Percentiles rank a stretch among this genome's conserved stretches.
Evolutionary conservation across 2,797 vertebrate genomes (phyloP).

Genomic region (Myoxocephalus aenaeus): DNA sequence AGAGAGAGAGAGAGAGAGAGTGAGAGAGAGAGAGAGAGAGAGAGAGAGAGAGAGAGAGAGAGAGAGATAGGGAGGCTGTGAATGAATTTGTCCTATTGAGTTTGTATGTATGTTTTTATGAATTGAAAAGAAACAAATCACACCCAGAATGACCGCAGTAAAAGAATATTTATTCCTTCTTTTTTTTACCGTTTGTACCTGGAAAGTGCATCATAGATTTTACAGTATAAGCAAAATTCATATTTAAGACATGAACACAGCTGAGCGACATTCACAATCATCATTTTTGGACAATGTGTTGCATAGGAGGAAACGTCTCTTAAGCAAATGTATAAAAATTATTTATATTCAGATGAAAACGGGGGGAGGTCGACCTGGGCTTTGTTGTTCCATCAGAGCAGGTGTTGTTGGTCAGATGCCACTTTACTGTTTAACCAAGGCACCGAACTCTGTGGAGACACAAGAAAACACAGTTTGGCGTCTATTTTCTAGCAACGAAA

Average conservation of each 20-base stretch:
- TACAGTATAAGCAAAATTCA: constrained; percentile 86
- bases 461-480: background rate
- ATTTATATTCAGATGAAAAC: constrained; percentile 84
- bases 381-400: constrained; percentile 85
- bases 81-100: background rate
- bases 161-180: constrained; percentile 86
- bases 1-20: background rate
- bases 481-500: background rate
- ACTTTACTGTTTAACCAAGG: constrained; percentile 82
- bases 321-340: constrained; percentile 88
- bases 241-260: constrained; percentile 90
- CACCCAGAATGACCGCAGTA: constrained; percentile 61
- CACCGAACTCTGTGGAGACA: constrained; percentile 79
- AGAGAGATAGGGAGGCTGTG: background rate
- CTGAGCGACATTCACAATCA: constrained; percentile 86
- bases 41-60: background rate
- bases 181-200: constrained; percentile 81
- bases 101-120: background rate
- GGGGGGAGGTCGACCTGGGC: constrained; percentile 76
- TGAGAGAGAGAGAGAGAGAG: no score
- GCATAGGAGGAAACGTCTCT: constrained; percentile 83
- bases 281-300: constrained; percentile 85
- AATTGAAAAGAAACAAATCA: constrained; percentile 8
- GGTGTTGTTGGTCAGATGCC: constrained; percentile 83
- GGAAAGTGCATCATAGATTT: constrained; percentile 89